Evolutionary conservation across 2,888 invertebrate genomes (phyloP).

Genomic region (Dryocosmus kuriphilus): DNA sequence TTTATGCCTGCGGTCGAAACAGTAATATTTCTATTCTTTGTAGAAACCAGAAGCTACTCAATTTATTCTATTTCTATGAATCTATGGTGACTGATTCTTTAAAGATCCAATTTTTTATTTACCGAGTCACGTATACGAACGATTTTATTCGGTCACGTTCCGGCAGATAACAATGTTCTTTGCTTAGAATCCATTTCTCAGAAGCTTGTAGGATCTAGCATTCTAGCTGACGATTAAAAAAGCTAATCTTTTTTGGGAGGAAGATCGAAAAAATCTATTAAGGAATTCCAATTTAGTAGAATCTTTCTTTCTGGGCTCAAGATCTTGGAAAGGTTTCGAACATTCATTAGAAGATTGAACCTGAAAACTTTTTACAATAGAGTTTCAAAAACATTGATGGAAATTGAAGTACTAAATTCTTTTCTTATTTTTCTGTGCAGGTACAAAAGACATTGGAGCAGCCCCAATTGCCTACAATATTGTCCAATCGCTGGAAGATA

Average conservation of each 20-base stretch:
- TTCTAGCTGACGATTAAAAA: neutral
- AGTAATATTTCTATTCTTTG: slow-evolving; percentile 28
- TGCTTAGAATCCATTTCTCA: slow-evolving; percentile 23
- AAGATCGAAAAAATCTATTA: neutral
- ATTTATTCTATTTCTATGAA: neutral
- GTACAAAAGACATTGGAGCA: slow-evolving; percentile 79
- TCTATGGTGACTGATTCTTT: neutral
- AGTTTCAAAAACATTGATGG: neutral
- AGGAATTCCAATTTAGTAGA: neutral
- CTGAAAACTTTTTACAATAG: neutral
- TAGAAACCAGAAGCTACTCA: neutral
- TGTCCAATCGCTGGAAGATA: slow-evolving; percentile 83
- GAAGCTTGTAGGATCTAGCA: neutral
- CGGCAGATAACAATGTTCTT: slow-evolving; percentile 35
- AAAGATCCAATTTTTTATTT: slow-evolving; percentile 16
- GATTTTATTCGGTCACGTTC: slow-evolving; percentile 35
- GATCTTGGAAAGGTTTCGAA: neutral
- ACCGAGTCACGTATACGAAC: slow-evolving; percentile 32
- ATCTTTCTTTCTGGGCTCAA: neutral
- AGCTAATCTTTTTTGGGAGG: neutral
- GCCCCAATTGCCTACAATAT: slow-evolving; percentile 79
- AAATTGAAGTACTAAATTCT: neutral
- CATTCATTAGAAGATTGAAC: neutral
- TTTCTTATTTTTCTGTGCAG: slow-evolving; percentile 68
- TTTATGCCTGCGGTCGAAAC: neutral